Evolutionary conservation across 2,888 invertebrate genomes (phyloP), one percentile per base, ranked within the genome.

Genomic region (Aplocera efformata): DNA sequence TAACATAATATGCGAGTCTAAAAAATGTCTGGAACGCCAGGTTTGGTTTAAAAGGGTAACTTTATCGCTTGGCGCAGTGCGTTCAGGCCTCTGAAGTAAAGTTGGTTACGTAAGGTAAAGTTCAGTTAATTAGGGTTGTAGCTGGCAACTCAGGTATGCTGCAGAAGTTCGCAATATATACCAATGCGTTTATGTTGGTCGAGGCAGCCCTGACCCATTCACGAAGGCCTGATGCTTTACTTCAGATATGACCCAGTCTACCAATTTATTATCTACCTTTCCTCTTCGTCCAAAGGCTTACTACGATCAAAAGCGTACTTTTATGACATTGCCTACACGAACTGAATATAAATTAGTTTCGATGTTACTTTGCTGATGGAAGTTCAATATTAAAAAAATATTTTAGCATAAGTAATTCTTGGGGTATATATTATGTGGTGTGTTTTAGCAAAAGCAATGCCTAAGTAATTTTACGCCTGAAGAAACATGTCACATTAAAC

Each of bases 161-260:
- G 30, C 20, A 26, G 33, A 38, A 47, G 40, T 36, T 35, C 11
- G 30, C 11, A 41, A 32, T 42, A n/a, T n/a, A n/a, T n/a, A 33
- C 23, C 23, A 46, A 41, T 46, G 62, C 63, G 68, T 63, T 62
- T 58, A 60, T 59, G 63, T 63, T 65, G 67, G 56, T 53, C 43
- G 55, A 50, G 53, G 46, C 63, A 68, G 64, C 74, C 79, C 56
- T 81, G 82, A 81, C 83, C 79, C 53, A 76, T 64, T 72, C 81
- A 46, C 57, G 45, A 51, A 60, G 68, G 67, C 71, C 72, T 72
- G 75, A 75, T 77, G 63, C 58, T 69, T 58, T 58, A 56, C 63
- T 59, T 64, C 56, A 67, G 74, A 74, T 73, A 74, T 57, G 65
- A 57, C 50, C 53, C 58, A 57, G 62, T 53, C 50, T 55, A 57